phyloP scores from a whole-genome alignment of 2,888 invertebrate species.

The Netelia inedita region DNA sequence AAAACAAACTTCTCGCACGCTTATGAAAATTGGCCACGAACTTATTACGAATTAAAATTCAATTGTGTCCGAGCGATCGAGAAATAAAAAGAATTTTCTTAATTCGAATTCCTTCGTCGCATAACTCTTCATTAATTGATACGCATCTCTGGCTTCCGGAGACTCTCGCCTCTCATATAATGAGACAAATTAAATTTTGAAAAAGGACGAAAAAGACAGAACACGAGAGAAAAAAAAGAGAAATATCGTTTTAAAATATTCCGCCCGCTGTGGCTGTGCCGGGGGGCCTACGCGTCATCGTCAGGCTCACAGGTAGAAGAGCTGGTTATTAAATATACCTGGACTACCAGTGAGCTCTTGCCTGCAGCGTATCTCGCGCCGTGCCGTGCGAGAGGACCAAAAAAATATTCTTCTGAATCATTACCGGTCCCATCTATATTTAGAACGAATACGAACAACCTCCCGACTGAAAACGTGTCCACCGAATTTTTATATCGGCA shows the following conservation, averaged over 20 bases:
- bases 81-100: slow-evolving; percentile 1
- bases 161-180: slow-evolving; percentile 72
- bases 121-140: slow-evolving; percentile 72
- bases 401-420: slow-evolving; percentile 72
- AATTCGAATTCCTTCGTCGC: neutral
- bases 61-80: neutral
- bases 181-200: slow-evolving; percentile 75
- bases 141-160: slow-evolving; percentile 69
- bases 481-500: slow-evolving; percentile 21
- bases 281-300: slow-evolving; percentile 61
- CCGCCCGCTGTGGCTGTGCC: slow-evolving; percentile 62
- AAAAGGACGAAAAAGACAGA: slow-evolving; percentile 6
- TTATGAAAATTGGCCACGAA: neutral
- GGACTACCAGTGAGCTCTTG: slow-evolving; percentile 37
- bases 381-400: slow-evolving; percentile 46
- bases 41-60: neutral
- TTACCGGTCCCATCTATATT: slow-evolving; percentile 72
- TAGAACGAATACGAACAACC: slow-evolving; percentile 60
- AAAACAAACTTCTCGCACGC: no score
- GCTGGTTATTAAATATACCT: slow-evolving; percentile 65
- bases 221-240: slow-evolving; percentile 1
- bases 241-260: slow-evolving; percentile 58
- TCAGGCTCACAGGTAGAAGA: slow-evolving; percentile 63
- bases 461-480: slow-evolving; percentile 35
- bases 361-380: slow-evolving; percentile 40